A percentile compares a stretch with the other conserved stretches of the same genome.
phyloP scores from a whole-genome alignment of 2,113 vertebrate species.

The Perca fluviatilis region DNA sequence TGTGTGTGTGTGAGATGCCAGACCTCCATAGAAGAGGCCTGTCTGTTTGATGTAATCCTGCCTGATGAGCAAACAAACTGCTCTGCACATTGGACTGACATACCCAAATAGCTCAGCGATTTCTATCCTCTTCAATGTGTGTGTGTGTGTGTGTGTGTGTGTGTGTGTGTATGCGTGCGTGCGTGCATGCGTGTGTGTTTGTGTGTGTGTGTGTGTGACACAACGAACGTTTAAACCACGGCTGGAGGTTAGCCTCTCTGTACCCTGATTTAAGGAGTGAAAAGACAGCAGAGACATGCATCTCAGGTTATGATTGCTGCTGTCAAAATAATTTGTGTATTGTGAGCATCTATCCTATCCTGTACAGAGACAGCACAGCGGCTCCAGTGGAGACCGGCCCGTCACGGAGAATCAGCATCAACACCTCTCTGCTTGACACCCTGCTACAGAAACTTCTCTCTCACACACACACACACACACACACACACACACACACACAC shows the following conservation, averaged over 20 bases:
- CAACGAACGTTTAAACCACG: not conserved
- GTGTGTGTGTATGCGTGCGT: slow-evolving; percentile 38
- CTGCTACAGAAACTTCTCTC: slow-evolving; percentile 18
- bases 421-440: slow-evolving; percentile 36
- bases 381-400: slow-evolving; percentile 29
- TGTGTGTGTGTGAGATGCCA: slow-evolving; percentile 46
- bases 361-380: slow-evolving; percentile 22
- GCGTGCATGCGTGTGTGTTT: slow-evolving; percentile 41
- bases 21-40: slow-evolving; percentile 72
- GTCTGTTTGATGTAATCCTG: slow-evolving; percentile 79
- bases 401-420: slow-evolving; percentile 57
- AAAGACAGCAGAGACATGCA: slow-evolving; percentile 25
- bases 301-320: slow-evolving; percentile 30
- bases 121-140: slow-evolving; percentile 34
- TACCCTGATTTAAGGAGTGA: slow-evolving; percentile 4
- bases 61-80: slow-evolving; percentile 70
- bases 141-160: slow-evolving; percentile 33
- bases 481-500: slow-evolving; percentile 17
- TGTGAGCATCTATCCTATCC: slow-evolving; percentile 23
- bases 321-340: slow-evolving; percentile 36
- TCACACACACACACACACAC: not conserved
- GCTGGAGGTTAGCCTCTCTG: slow-evolving; percentile 36
- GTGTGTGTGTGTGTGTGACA: slow-evolving; percentile 7
- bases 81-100: slow-evolving; percentile 77
- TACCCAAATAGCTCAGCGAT: slow-evolving; percentile 75